A percentile compares a stretch with the other conserved stretches of the same genome.
phyloP scores from a whole-genome alignment of 2,113 vertebrate species.

The Gobio gobio region DNA sequence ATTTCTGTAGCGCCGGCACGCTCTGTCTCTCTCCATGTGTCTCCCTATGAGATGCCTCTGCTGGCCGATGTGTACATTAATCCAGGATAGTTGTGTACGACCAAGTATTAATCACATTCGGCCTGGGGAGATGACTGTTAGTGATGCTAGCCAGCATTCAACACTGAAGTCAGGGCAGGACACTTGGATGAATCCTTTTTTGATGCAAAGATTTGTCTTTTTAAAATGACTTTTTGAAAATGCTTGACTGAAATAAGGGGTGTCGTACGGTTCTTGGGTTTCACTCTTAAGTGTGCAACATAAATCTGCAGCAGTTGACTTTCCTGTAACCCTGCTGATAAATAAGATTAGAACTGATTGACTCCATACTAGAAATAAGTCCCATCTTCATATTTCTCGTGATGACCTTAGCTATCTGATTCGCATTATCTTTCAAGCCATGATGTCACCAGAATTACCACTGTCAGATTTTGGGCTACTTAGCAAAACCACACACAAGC shows the following conservation, averaged over 20 bases:
- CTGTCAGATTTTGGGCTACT: constrained; percentile 11
- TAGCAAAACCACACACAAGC: constrained; percentile 31
- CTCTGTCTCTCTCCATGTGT: constrained; percentile 28
- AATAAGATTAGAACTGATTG: constrained; percentile 13
- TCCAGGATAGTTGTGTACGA: constrained; percentile 51
- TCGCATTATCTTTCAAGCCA: constrained; percentile 23
- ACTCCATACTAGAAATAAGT: constrained; percentile 2
- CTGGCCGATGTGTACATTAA: constrained; percentile 41
- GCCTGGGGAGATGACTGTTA: constrained; percentile 11
- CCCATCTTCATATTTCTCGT: constrained; percentile 20
- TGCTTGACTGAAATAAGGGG: constrained; percentile 7
- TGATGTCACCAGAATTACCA: constrained; percentile 33
- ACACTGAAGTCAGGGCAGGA: neutral
- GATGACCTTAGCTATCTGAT: constrained; percentile 31
- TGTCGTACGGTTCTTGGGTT: constrained; percentile 17
- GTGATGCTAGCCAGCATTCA: neutral
- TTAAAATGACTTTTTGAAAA: neutral
- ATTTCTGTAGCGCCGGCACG: constrained; percentile 62
- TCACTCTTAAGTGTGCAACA: neutral
- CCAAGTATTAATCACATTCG: constrained; percentile 51
- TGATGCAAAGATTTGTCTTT: constrained; percentile 2
- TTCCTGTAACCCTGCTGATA: constrained; percentile 25
- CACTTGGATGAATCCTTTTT: constrained; percentile 16
- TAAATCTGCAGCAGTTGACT: constrained; percentile 22
- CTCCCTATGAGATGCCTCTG: constrained; percentile 18